Conservation (phyloP, 2,113 vertebrate species). For the Callionymus lyra region DNA sequence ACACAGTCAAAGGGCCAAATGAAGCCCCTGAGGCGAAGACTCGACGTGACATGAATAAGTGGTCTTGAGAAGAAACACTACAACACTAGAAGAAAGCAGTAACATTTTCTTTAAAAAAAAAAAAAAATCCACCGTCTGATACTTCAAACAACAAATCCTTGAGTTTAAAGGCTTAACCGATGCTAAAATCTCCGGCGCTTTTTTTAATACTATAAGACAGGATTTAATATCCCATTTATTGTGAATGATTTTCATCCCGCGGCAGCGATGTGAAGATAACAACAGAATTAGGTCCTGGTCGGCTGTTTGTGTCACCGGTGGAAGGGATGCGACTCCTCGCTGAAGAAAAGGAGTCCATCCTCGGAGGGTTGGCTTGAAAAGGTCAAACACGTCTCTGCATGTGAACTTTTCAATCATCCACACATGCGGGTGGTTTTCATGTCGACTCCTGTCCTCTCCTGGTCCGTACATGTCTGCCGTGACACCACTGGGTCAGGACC, state of each 20-base stretch:
- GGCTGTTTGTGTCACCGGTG: too few relatives aligned
- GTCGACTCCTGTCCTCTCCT: constrained; percentile 24
- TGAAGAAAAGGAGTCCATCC: too few relatives aligned
- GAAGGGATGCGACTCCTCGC: too few relatives aligned
- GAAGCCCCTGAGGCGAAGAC: too few relatives aligned
- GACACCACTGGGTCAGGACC: constrained; percentile 38
- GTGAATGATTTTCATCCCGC: constrained; percentile 1
- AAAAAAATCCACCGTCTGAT: neutral
- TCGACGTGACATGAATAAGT: too few relatives aligned
- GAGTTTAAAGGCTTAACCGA: neutral
- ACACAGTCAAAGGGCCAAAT: too few relatives aligned
- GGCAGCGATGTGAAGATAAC: neutral
- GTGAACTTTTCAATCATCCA: constrained; percentile 20
- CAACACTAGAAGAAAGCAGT: too few relatives aligned
- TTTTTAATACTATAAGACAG: constrained; percentile 5
- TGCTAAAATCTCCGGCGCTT: neutral
- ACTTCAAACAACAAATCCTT: neutral
- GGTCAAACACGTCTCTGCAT: constrained; percentile 31
- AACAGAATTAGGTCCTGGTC: neutral
- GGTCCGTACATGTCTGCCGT: constrained; percentile 7
- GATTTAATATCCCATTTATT: constrained; percentile 4
- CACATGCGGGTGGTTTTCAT: constrained; percentile 32
- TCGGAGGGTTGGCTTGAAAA: constrained; percentile 13
- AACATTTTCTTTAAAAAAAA: too few relatives aligned
- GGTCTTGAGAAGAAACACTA: too few relatives aligned